phyloP scores from a whole-genome alignment of 2,797 vertebrate genomes.

The Cynodonichthys magdalenae region DNA sequence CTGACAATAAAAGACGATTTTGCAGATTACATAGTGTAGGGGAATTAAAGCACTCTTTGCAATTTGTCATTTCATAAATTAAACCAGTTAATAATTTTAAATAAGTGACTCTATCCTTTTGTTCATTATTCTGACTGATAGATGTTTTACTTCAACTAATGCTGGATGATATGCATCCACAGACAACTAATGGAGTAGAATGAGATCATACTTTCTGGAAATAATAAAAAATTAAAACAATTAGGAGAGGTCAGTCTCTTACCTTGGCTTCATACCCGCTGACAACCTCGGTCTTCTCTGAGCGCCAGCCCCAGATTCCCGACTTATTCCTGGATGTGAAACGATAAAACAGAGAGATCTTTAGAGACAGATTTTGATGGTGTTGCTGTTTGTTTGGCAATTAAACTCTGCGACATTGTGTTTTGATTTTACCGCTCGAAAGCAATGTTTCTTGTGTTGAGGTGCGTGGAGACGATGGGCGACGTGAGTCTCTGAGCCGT shows the following conservation, averaged over 20 bases:
- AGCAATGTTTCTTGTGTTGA: slow-evolving; percentile 94
- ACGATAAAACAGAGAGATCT: background rate
- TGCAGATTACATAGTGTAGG: too few species aligned
- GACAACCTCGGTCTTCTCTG: slow-evolving; percentile 92
- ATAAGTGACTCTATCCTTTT: background rate
- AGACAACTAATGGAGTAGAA: background rate
- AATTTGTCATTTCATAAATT: too few species aligned
- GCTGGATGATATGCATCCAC: too few species aligned
- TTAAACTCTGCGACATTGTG: background rate
- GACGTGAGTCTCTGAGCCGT: slow-evolving; percentile 92
- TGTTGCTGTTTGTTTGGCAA: background rate
- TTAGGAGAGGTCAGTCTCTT: background rate
- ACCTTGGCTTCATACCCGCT: slow-evolving; percentile 97
- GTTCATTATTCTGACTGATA: background rate
- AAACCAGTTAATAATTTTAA: background rate
- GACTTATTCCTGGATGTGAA: slow-evolving; percentile 89
- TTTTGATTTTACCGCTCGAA: slow-evolving; percentile 87
- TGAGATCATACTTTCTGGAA: background rate
- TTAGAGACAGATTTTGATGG: background rate
- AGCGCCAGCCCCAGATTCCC: slow-evolving; percentile 97
- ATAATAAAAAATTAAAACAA: too few species aligned
- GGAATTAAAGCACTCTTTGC: too few species aligned
- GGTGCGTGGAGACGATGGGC: slow-evolving; percentile 93
- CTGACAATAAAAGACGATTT: too few species aligned
- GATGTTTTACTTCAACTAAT: too few species aligned